phyloP scores from a whole-genome alignment of 2,888 invertebrate species.

The Apodemia zela region DNA sequence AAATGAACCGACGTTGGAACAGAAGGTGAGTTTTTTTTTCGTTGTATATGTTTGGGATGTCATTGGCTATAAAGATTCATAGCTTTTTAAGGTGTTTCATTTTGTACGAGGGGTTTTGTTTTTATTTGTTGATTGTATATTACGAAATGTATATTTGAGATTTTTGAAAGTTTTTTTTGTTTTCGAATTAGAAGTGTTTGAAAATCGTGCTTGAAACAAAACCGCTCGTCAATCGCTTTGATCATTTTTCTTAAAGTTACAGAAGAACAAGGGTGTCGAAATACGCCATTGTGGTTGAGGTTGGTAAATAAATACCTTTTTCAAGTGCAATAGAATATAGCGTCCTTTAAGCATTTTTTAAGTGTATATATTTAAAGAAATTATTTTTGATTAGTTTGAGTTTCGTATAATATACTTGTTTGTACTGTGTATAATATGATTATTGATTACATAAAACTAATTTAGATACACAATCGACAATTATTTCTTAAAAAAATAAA shows the following conservation, averaged over 20 bases:
- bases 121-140: conserved; percentile 3
- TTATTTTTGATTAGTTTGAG: too few species aligned
- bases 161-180: neutral
- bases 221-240: conserved; percentile 37
- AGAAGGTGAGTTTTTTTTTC: conserved; percentile 81
- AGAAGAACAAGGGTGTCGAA: conserved; percentile 37
- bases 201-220: conserved; percentile 27
- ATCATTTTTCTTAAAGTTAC: conserved; percentile 43
- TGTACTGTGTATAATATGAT: too few species aligned
- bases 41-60: neutral
- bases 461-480: too few species aligned
- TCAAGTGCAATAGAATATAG: conserved; percentile 22
- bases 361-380: too few species aligned
- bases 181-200: neutral
- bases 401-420: too few species aligned
- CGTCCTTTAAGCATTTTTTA: too few species aligned
- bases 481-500: too few species aligned
- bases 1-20: conserved; percentile 87
- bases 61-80: conserved; percentile 20
- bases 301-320: conserved; percentile 37
- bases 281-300: conserved; percentile 35
- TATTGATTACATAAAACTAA: too few species aligned
- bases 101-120: conserved; percentile 24
- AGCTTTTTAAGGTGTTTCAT: conserved; percentile 24
- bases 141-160: too few species aligned